These are phyloP conservation scores for Dicentrarchus labrax DNA, from an alignment of 2,113 vertebrate genomes.

Conservation along the genomic window DNA sequence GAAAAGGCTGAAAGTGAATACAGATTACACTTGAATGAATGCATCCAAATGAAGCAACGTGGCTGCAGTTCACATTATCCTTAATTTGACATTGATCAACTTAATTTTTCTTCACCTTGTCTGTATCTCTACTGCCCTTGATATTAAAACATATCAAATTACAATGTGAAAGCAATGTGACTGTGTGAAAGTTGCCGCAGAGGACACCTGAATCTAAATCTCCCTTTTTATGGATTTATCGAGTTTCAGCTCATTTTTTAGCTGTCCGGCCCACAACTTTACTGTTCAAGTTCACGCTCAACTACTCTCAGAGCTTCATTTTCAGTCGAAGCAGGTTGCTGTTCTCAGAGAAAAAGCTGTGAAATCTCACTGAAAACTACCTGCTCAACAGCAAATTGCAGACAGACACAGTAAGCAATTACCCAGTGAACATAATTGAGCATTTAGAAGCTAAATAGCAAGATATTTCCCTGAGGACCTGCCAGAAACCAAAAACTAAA, in stretches of 20 bases:
- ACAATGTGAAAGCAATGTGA: not conserved
- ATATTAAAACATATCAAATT: no score
- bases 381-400: not conserved
- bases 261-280: not conserved
- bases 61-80: not conserved
- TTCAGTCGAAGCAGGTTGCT: no score
- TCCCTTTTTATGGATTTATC: no score
- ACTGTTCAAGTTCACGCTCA: not conserved
- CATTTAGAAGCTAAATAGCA: not conserved
- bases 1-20: not conserved
- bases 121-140: not conserved
- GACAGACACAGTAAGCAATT: not conserved
- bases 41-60: not conserved
- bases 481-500: not conserved
- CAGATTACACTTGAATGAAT: not conserved
- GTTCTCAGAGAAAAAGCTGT: no score
- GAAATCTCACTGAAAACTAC: not conserved
- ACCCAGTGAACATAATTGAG: not conserved
- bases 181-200: not conserved
- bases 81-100: not conserved
- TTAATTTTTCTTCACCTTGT: not conserved
- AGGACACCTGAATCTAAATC: not conserved
- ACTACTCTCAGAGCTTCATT: rapidly evolving
- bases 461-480: no score
- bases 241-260: not conserved